These are phyloP conservation scores for Neodiprion pinetum DNA, from an alignment of 1,140 invertebrate genomes.

Conservation along the genomic window DNA sequence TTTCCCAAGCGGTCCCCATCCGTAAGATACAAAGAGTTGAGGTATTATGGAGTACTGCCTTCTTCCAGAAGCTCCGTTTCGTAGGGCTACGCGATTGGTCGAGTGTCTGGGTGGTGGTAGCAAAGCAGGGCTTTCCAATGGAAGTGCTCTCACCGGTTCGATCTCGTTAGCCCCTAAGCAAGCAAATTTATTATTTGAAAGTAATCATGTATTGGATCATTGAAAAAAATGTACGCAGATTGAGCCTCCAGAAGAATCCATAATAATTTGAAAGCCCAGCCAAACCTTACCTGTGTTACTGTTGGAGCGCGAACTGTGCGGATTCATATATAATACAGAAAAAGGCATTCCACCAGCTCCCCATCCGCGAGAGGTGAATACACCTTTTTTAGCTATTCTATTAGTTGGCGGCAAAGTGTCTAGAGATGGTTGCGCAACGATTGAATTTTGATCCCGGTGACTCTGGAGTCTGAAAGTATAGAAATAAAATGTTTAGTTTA, in stretches of 20 bases:
- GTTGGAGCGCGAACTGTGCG: conserved; percentile 34
- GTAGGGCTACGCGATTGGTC: conserved; percentile 31
- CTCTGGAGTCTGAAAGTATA: background rate
- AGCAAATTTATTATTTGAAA: background rate
- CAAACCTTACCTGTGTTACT: background rate
- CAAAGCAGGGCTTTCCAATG: conserved; percentile 13
- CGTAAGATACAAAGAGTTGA: conserved; percentile 62
- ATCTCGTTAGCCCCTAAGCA: background rate
- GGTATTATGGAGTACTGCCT: conserved; percentile 60
- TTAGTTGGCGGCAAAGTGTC: background rate
- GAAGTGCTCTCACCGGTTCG: conserved; percentile 5
- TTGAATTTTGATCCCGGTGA: background rate
- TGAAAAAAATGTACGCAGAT: background rate
- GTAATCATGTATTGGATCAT: background rate
- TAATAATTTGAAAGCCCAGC: background rate
- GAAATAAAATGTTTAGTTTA: background rate
- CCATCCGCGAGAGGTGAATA: conserved; percentile 53
- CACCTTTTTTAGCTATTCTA: conserved; percentile 45
- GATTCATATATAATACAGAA: conserved; percentile 59
- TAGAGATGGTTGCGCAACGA: background rate
- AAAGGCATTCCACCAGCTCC: conserved; percentile 62
- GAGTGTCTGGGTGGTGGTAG: conserved; percentile 24
- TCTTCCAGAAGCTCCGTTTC: conserved; percentile 37
- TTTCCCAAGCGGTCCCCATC: conserved; percentile 59
- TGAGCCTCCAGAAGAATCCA: background rate